Base-by-base conservation (phyloP, 2,113 vertebrate species). In the human (Homo sapiens) region DNA sequence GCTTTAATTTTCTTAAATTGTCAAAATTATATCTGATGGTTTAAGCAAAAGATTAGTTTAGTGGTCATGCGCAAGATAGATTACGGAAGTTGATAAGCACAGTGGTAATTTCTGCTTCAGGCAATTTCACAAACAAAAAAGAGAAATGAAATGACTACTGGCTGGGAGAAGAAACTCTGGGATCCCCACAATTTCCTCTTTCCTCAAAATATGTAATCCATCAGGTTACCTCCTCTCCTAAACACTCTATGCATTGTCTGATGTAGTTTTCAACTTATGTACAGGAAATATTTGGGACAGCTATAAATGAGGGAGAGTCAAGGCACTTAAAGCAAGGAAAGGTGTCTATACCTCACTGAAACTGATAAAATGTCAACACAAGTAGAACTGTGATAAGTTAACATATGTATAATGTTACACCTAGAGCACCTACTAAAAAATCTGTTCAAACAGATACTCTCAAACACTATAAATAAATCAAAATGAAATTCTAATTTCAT, bases 21-120 rank as follows among this genome's bases (percentile, higher is more conserved):
- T 75, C 90, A 75, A 75, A 93, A 81, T 88, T 43, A 5, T 45
- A 30, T 23, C 73, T 72, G 81, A 83, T 55, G 82, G 61, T 64
- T 55, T 79, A 82, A 95, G 55, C 73, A 68, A 57, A 80, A 84
- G 52, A 57, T 43, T 12, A n/a, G 40, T 35, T 55, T 83, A 52
- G 57, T 11, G 25, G 73, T 38, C 86, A 40, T 22, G 13, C 81
- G 25, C 3, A 23, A 10, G 16, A 27, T 12, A 83, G 90, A 95
- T 90, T 38, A 79, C 61, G 86, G 93, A 90, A 93, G 75, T 64
- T 90, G 81, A 48, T 86, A 75, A 90, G 27, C 35, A n/a, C n/a
- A 20, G 30, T 8, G 86, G 59, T 50, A 32, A 87, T 84, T 79
- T 93, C 93, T 91, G 30, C 70, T 82, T 79, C 20, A 48, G 70